phyloP scores from a whole-genome alignment of 1,140 invertebrate genomes.

The Triops longicaudatus region DNA sequence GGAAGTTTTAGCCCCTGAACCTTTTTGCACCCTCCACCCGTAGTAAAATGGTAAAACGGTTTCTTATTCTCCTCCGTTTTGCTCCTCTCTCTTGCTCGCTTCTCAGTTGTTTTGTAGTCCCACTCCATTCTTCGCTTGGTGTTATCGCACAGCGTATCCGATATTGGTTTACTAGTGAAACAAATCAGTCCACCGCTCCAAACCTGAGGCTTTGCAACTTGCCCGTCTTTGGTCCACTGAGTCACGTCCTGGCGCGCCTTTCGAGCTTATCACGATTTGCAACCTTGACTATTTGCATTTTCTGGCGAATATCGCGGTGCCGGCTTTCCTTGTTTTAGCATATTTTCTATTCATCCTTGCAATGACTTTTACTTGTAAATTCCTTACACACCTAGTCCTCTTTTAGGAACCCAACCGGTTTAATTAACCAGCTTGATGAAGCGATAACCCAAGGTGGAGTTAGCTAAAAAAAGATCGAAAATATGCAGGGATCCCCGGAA shows the following conservation, averaged over 20 bases:
- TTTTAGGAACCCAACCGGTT: not conserved
- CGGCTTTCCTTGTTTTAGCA: not conserved
- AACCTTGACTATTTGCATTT: conserved; percentile 1
- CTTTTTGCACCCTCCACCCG: conserved; percentile 9
- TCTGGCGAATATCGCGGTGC: not conserved
- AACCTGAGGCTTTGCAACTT: not conserved
- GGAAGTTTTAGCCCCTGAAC: not conserved
- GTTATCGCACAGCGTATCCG: not conserved
- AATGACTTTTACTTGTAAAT: not conserved
- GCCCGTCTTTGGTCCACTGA: not conserved
- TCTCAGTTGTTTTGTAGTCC: not conserved
- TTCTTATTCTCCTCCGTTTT: not conserved
- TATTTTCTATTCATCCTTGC: not conserved
- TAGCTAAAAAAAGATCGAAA: not conserved
- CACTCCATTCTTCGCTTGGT: not conserved
- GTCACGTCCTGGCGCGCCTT: not conserved
- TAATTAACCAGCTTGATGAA: not conserved
- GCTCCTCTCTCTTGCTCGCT: not conserved
- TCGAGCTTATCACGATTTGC: not conserved
- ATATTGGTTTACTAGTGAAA: not conserved
- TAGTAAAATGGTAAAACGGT: not conserved
- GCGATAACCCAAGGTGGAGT: not conserved
- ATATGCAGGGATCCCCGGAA: not conserved
- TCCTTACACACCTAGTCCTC: not conserved
- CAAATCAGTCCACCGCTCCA: not conserved